Evolutionary conservation across 2,888 invertebrate species (phyloP), one percentile per base, ranked within the genome.

Genomic region (Dastarcus helophoroides): DNA sequence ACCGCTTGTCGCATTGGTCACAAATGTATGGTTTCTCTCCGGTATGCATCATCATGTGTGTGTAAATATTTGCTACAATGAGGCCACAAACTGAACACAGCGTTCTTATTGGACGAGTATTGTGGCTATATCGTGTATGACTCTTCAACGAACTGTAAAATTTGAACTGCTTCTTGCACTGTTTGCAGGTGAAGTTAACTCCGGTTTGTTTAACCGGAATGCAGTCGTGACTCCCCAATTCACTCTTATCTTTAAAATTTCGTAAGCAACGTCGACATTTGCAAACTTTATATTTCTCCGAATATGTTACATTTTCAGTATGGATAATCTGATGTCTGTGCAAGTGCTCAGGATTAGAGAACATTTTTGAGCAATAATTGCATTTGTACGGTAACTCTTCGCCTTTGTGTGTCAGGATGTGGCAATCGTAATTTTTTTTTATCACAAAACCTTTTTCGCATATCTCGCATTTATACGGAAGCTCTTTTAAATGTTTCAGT

Each of bases 381-480:
- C 55, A 55, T 30, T 50, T 46, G 33, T 50, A 47, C 3, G 51
- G 51, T 15, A 53, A 39, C 31, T 49, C 50, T 21, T 44, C 42
- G 17, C 40, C 37, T 1, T 40, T 47, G 31, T 54, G 55, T 2
- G 44, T 51, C 22, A 53, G 35, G 17, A 51, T 40, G 35, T 55
- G 55, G 22, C 49, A 54, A 10, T 53, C 47, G 31, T 50, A 54
- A 37, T 54, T 54, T 8, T 23, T 44, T 36, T 53, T 44, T 12
- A 48, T 46, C n/a, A 54, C 51, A 39, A 55, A 55, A 8, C 50
- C 47, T 39, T 54, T 55, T 9, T 41, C 44, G 29, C 53, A 54
- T 8, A 47, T 44, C 9, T 47, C 45, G 32, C 53, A 54, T 29
- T 51, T 48, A 27, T 44, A 55, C 2, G 54, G 53, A 31, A 40